Evolutionary conservation across 2,797 vertebrate species (phyloP).

Genomic region (Poeciliopsis gracilis): DNA sequence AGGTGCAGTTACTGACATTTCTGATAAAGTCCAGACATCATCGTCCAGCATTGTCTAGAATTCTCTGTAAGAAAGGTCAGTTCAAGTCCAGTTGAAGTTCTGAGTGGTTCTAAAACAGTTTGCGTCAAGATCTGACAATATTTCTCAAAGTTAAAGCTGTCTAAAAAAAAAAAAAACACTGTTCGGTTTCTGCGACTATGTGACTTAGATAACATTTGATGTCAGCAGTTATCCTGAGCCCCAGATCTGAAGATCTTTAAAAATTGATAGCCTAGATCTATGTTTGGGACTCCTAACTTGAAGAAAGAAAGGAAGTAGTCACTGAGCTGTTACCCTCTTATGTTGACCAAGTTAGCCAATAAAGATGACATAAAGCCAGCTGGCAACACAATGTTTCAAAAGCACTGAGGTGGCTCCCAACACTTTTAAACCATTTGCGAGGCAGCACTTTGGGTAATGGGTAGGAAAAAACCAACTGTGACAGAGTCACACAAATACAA

Average conservation of each 20-base stretch:
- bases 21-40: neutral
- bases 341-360: neutral
- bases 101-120: neutral
- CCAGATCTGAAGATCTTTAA: neutral
- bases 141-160: neutral
- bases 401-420: neutral
- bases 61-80: neutral
- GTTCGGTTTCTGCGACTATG: neutral
- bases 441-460: neutral
- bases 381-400: neutral
- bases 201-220: neutral
- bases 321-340: neutral
- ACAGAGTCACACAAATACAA: neutral
- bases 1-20: neutral
- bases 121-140: neutral
- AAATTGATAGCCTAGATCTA: neutral
- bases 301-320: neutral
- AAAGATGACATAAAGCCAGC: neutral
- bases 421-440: neutral
- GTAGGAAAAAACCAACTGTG: neutral
- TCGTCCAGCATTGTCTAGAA: neutral
- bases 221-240: neutral
- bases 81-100: neutral
- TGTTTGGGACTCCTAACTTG: neutral
- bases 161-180: neutral